phyloP scores from a whole-genome alignment of 35 echinoderm and acorn worm genomes.

The Anneissia japonica region DNA sequence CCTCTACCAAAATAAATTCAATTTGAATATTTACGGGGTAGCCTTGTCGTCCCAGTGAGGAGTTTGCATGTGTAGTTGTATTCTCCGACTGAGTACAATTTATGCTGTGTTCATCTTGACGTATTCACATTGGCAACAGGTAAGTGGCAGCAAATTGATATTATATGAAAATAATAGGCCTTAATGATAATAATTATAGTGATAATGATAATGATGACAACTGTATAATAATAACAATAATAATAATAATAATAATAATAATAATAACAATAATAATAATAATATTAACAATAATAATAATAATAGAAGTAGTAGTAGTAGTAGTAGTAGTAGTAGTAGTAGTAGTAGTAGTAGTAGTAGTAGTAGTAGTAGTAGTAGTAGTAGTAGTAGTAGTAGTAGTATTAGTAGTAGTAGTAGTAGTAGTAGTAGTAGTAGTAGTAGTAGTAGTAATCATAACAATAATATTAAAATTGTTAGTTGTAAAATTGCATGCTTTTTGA shows the following conservation, averaged over 20 bases:
- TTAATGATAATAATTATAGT: not conserved
- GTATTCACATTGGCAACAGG: not conserved
- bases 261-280: constrained; percentile 1
- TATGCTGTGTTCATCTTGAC: not conserved
- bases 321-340: not conserved
- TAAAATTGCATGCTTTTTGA: no score
- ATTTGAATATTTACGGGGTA: no score
- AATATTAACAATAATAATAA: not conserved
- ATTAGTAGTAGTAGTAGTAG: not conserved
- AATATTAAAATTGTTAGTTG: not conserved
- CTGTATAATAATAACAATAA: not conserved
- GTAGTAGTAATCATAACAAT: not conserved
- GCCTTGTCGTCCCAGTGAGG: not conserved
- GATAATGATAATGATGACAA: not conserved
- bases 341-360: not conserved
- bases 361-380: not conserved
- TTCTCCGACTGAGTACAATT: not conserved
- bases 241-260: constrained; percentile 3
- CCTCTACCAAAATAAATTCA: no score
- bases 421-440: not conserved
- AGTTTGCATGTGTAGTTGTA: not conserved
- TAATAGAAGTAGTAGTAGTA: not conserved
- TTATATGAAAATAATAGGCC: not conserved
- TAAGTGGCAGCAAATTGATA: not conserved
- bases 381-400: not conserved